Evolutionary conservation across 2,797 vertebrate genomes (phyloP).

Genomic region (Bradypodion ventrale): DNA sequence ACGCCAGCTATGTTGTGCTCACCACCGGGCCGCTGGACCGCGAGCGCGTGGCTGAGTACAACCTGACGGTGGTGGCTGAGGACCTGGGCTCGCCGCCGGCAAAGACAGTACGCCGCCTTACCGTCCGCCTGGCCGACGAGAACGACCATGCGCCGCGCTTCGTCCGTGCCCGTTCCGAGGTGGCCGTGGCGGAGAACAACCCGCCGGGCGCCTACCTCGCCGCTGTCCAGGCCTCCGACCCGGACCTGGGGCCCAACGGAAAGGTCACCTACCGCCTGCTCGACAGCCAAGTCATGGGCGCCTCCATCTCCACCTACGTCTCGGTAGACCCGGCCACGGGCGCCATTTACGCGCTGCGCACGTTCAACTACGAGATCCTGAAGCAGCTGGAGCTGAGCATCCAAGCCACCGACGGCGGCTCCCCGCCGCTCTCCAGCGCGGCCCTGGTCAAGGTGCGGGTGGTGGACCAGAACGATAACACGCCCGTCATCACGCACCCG

Average conservation of each 20-base stretch:
- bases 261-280: slow-evolving; percentile 88
- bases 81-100: slow-evolving; percentile 88
- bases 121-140: slow-evolving; percentile 87
- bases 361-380: slow-evolving; percentile 93
- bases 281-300: slow-evolving; percentile 84
- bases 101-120: slow-evolving; percentile 85
- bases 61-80: slow-evolving; percentile 91
- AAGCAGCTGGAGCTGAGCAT: slow-evolving; percentile 87
- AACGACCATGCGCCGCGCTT: slow-evolving; percentile 93
- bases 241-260: slow-evolving; percentile 87
- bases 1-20: slow-evolving; percentile 92
- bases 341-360: slow-evolving; percentile 90
- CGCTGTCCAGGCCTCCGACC: slow-evolving; percentile 85
- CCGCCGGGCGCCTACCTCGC: slow-evolving; percentile 89
- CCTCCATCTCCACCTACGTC: slow-evolving; percentile 88
- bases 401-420: slow-evolving; percentile 89
- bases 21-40: slow-evolving; percentile 85
- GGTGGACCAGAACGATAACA: slow-evolving; percentile 94
- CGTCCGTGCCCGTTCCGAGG: slow-evolving; percentile 82
- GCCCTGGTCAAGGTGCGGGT: slow-evolving; percentile 87
- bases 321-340: slow-evolving; percentile 91
- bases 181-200: slow-evolving; percentile 89
- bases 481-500: slow-evolving; percentile 85
- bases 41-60: slow-evolving; percentile 89
- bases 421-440: slow-evolving; percentile 89